phyloP scores from a whole-genome alignment of 1,140 invertebrate species.

The Muscidifurax raptorellus region DNA sequence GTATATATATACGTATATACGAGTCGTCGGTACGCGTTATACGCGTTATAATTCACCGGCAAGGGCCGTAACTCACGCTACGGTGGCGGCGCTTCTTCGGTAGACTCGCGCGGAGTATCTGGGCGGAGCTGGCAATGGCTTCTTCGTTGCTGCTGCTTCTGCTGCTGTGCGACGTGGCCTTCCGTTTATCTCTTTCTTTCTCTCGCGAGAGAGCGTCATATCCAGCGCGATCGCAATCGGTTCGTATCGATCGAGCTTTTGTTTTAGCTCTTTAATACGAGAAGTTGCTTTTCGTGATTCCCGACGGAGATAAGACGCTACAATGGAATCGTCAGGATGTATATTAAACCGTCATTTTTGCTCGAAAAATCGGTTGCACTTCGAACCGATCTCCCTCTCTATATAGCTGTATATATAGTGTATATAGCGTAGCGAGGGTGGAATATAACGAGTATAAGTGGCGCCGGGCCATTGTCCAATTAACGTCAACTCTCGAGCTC shows the following conservation, averaged over 20 bases:
- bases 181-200: conserved; percentile 27
- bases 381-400: too few relatives aligned
- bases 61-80: conserved; percentile 68
- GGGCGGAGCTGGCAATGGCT: conserved; percentile 65
- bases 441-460: conserved; percentile 32
- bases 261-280: not conserved
- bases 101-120: conserved; percentile 62
- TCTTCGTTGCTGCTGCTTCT: conserved; percentile 54
- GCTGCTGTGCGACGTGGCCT: not conserved
- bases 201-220: conserved; percentile 49
- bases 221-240: conserved; percentile 49
- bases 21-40: conserved; percentile 65
- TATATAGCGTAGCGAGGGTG: not conserved
- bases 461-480: conserved; percentile 36
- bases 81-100: conserved; percentile 64
- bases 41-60: conserved; percentile 70
- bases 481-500: conserved; percentile 36
- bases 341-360: conserved; percentile 36
- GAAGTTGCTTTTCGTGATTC: not conserved
- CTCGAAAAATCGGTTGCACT: not conserved
- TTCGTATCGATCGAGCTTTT: conserved; percentile 46
- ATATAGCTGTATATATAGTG: too few relatives aligned
- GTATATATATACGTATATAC: not conserved
- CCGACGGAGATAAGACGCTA: not conserved
- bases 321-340: not conserved